phyloP scores from a whole-genome alignment of 2,113 vertebrate species.

The Bostrychus sinensis region DNA sequence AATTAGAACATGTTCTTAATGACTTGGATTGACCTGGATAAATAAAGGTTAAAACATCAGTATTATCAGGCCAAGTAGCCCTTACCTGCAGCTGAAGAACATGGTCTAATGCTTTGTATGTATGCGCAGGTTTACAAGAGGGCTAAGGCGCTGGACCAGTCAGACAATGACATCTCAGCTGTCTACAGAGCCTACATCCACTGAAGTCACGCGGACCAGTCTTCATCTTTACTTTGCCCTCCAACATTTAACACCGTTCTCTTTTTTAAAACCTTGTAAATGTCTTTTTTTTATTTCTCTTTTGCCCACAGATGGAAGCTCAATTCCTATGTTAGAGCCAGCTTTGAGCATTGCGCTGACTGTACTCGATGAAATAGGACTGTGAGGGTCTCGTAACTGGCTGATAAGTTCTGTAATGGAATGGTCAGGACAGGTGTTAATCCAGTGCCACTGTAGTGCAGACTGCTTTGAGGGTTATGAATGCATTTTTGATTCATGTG shows the following conservation, averaged over 20 bases:
- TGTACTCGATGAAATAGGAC: constrained; percentile 29
- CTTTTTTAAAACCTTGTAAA: constrained; percentile 76
- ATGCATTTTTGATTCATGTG: constrained; percentile 35
- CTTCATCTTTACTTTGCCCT: constrained; percentile 35
- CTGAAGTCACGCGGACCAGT: constrained; percentile 81
- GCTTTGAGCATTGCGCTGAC: constrained; percentile 73
- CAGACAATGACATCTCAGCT: constrained; percentile 98
- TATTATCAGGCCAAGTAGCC: no score
- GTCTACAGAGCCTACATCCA: constrained; percentile 99
- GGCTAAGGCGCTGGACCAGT: constrained; percentile 99
- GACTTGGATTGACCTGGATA: no score
- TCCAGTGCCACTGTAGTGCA: constrained; percentile 22
- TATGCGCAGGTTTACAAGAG: constrained; percentile 93
- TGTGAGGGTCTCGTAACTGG: constrained; percentile 16
- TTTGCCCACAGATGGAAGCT: constrained; percentile 16
- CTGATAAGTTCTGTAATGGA: background rate
- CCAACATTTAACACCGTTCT: constrained; percentile 56
- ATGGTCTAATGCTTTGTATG: constrained; percentile 29
- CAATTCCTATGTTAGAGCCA: constrained; percentile 57
- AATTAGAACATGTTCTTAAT: no score
- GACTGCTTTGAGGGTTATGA: constrained; percentile 20
- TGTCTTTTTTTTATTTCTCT: constrained; percentile 18
- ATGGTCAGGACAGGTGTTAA: background rate
- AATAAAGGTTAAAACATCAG: no score
- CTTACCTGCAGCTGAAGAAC: no score